Evolutionary conservation across 2,797 vertebrate species (phyloP), one percentile per base, ranked within the genome.

Genomic region (Benthosema pterotum): DNA sequence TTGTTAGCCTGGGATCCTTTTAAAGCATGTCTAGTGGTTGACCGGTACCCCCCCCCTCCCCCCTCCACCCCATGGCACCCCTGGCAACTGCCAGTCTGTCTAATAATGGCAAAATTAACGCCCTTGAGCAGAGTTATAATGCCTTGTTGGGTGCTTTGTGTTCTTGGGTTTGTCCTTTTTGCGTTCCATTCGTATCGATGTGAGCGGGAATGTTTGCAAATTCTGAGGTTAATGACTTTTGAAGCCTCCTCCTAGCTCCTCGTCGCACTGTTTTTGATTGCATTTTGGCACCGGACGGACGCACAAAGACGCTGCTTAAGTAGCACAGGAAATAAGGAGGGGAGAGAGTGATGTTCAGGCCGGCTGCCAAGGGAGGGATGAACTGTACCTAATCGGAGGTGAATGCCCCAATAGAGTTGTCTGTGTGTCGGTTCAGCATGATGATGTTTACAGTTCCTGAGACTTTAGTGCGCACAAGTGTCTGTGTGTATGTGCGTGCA

Each of bases 311-410:
- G 25, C 19, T 38, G 25, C 19, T 38, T 14, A 0, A 50, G n/a
- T 25, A 17, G 32, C 55, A 15, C 57, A 54, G 71, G 64, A 66
- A 69, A 48, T 51, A 14, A 11, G 17, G 48, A 48, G 32, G 61
- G 60, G 57, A 81, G 57, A 83, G 78, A 84, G 83, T 77, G 73
- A 72, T 63, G 79, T 57, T 71, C 46, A 18, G 81, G 84, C 68
- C 52, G 0, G 62, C 51, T 61, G 84, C 77, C 85, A 85, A 68
- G 0, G 46, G n/a, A 65, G n/a, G n/a, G n/a, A n/a, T n/a, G n/a
- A n/a, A n/a, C n/a, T 55, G 11, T 18, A 9, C 67, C 43, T 1
- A 38, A 52, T 67, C 51, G 1, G 58, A 57, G 49, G 16, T 0
- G 42, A 42, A 43, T 46, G 5, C 62, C 62, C 50, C 57, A 0